Percentiles rank a stretch among this genome's conserved stretches.
These are phyloP conservation scores for Picathartes gymnocephalus DNA, from an alignment of 2,113 vertebrate species.

Conservation along the genomic window DNA sequence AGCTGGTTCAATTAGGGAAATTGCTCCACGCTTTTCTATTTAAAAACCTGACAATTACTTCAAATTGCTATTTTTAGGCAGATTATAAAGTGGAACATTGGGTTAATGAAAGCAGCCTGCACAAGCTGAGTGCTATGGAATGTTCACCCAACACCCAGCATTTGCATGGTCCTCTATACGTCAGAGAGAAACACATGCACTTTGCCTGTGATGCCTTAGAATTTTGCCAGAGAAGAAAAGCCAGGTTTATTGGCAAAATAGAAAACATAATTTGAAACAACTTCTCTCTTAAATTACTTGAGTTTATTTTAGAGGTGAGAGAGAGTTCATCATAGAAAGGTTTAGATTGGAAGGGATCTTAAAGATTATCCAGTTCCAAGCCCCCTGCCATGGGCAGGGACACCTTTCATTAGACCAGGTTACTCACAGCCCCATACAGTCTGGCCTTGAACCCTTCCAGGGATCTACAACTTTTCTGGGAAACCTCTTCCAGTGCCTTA, in stretches of 20 bases:
- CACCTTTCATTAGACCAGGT: background rate
- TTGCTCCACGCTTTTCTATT: background rate
- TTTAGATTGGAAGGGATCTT: background rate
- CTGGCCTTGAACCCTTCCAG: background rate
- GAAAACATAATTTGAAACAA: background rate
- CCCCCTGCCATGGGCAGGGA: background rate
- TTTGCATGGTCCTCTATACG: background rate
- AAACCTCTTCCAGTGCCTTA: background rate
- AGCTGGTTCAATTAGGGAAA: background rate
- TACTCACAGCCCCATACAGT: background rate
- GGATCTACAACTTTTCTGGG: background rate
- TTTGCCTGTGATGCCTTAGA: background rate
- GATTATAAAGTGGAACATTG: background rate
- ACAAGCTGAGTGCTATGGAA: background rate
- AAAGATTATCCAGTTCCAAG: background rate
- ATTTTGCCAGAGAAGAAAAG: background rate
- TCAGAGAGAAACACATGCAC: background rate
- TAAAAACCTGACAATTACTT: background rate
- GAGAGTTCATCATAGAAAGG: background rate
- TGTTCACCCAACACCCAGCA: background rate
- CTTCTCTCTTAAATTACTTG: background rate
- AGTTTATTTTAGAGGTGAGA: background rate
- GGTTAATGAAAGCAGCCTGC: background rate
- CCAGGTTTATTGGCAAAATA: background rate
- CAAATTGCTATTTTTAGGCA: background rate